Evolutionary conservation across 1,140 invertebrate species (phyloP), one percentile per base, ranked within the genome.

Genomic region (Mizuhopecten yessoensis): DNA sequence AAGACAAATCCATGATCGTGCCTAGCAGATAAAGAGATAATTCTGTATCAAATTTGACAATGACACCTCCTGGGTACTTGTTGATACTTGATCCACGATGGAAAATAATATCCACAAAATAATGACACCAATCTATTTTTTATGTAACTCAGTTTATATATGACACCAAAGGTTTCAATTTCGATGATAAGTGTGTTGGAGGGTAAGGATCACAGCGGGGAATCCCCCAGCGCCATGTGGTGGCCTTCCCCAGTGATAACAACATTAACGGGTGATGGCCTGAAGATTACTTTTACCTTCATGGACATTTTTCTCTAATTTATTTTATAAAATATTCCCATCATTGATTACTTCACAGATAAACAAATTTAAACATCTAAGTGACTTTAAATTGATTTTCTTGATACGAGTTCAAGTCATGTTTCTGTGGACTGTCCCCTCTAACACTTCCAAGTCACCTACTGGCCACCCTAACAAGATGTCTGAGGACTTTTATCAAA

Each of bases 311-410:
- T 75, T 17, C n/a, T 75, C 5, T 75, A 75, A 75, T 75, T 75
- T 75, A 75, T 75, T 75, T 75, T 39, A 39, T 39, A 13, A 39
- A 39, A 39, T 39, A 39, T 39, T 75, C 17, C 57, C 29, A 29
- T 75, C 57, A 75, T 7, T 75, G 57, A 75, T 75, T 75, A 75
- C 57, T 75, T 75, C 57, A 75, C 23, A 75, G 57, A 75, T 75
- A 75, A 75, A n/a, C n/a, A 29, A 75, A 75, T 75, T 75, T 75
- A 29, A 75, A 75, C 57, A 75, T 75, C 57, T 75, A 75, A 75
- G 57, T 29, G 57, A 75, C 5, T 75, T 75, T 75, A 75, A 75
- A 75, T 75, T 75, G 57, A 75, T 75, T 75, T 75, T 75, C 57
- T 75, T 75, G 57, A 75, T 29, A 75, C 57, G 29, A 75, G 1